Base-by-base conservation (phyloP, 2,888 invertebrate species). In the Anticlea derivata region DNA sequence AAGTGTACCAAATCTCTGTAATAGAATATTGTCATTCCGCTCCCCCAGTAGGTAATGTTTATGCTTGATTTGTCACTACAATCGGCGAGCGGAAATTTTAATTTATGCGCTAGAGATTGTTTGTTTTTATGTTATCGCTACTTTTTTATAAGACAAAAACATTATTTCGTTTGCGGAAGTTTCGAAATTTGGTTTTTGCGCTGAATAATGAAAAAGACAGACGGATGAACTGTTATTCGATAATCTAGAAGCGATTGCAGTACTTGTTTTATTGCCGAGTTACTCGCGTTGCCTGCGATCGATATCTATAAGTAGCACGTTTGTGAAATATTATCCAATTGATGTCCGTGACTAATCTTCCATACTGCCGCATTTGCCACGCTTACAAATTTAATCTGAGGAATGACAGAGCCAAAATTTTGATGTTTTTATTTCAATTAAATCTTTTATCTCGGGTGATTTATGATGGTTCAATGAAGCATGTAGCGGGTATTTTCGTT, bases 41-140 rank as follows among this genome's bases (percentile, higher is more conserved):
- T 78, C 85, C 87, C 84, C 83, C 69, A 70, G 65, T 40, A 30
- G 40, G 31, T 71, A 74, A 78, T 77, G 74, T 86, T 89, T 83
- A 83, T 84, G 86, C 81, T 85, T 86, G 80, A 87, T 80, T 83
- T 78, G 73, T 59, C 78, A 75, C 77, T 72, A 75, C 72, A 76
- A 78, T 81, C 80, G 75, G 68, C 73, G 74, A 83, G 81, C 87
- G 88, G 89, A 88, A 84, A 90, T 88, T 87, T 89, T 87, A 87
- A 88, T 90, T 89, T 90, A 86, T 86, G 83, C 83, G 76, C 78
- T 75, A 71, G 71, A 83, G 80, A 83, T 81, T 85, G 80, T 87
- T 85, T 86, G 83, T 87, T 88, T 88, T 88, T 87, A 78, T 83
- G 68, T 74, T 73, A 76, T 76, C 75, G 71, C 60, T 66, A 74